A percentile compares a stretch with the other conserved stretches of the same genome.
Evolutionary conservation across 2,797 vertebrate genomes (phyloP).

Genomic region (Hydrolagus colliei): DNA sequence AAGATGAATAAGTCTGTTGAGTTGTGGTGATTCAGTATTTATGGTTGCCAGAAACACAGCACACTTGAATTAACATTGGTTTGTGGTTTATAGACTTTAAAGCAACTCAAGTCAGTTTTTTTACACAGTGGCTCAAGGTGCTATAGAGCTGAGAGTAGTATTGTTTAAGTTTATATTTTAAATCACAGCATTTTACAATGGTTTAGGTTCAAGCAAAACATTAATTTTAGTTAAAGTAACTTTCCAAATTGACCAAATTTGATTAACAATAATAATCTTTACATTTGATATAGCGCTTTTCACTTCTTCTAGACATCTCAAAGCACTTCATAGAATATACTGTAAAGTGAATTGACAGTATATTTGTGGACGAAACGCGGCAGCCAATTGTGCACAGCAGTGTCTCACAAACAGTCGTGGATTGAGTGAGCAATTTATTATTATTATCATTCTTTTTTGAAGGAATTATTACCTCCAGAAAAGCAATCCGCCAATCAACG

Average conservation of each 20-base stretch:
- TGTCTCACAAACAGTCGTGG: too few species aligned
- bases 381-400: too few species aligned
- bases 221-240: background rate
- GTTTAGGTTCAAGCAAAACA: background rate
- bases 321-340: too few species aligned
- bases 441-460: too few species aligned
- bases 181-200: too few species aligned
- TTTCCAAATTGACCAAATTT: background rate
- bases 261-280: background rate
- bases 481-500: too few species aligned
- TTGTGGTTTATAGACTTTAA: constrained; percentile 39
- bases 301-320: too few species aligned
- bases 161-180: background rate
- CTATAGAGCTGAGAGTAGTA: background rate
- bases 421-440: too few species aligned
- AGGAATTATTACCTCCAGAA: too few species aligned
- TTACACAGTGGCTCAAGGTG: background rate
- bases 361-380: too few species aligned
- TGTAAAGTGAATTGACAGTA: too few species aligned
- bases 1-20: constrained; percentile 28
- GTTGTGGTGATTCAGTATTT: constrained; percentile 41
- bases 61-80: constrained; percentile 29
- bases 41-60: constrained; percentile 32
- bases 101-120: constrained; percentile 38
- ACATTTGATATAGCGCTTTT: too few species aligned